A percentile compares a stretch with the other conserved stretches of the same genome.
Conservation (phyloP, 2,888 invertebrate species). For the Phengaris alcon region DNA sequence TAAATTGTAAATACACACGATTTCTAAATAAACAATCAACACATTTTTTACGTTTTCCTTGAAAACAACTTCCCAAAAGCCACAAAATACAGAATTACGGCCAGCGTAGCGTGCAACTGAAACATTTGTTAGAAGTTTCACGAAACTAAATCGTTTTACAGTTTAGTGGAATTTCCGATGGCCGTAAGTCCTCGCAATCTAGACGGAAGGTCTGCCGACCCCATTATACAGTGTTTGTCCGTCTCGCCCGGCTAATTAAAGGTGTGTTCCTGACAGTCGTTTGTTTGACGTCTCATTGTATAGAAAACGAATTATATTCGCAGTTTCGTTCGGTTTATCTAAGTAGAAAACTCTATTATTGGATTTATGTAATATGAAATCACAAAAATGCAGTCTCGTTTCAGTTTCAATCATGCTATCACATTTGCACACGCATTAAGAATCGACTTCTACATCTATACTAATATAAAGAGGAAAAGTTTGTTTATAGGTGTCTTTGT, state of each 20-base stretch:
- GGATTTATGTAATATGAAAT: too few relatives aligned
- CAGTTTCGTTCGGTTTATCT: too few relatives aligned
- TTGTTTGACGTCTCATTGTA: not conserved
- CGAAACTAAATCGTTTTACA: slow-evolving; percentile 26
- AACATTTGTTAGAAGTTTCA: not conserved
- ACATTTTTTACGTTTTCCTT: slow-evolving; percentile 6
- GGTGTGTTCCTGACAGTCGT: slow-evolving; percentile 10
- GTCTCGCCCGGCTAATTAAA: slow-evolving; percentile 20
- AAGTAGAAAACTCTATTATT: too few relatives aligned
- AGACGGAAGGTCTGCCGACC: slow-evolving; percentile 6
- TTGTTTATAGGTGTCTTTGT: too few relatives aligned
- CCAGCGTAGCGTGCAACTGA: not conserved
- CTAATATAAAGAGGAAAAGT: too few relatives aligned
- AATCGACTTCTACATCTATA: too few relatives aligned
- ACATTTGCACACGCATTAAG: too few relatives aligned
- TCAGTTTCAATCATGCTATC: too few relatives aligned
- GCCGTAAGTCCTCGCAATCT: slow-evolving; percentile 27
- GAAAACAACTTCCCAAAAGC: not conserved
- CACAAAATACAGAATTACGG: not conserved
- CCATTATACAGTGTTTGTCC: slow-evolving; percentile 23
- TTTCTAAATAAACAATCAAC: slow-evolving; percentile 4
- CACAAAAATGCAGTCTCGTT: too few relatives aligned
- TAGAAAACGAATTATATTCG: too few relatives aligned
- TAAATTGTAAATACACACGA: slow-evolving; percentile 4
- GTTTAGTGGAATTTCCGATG: slow-evolving; percentile 28